These are phyloP conservation scores for Mobula birostris DNA, from an alignment of 2,113 vertebrate genomes.

Conservation along the genomic window DNA sequence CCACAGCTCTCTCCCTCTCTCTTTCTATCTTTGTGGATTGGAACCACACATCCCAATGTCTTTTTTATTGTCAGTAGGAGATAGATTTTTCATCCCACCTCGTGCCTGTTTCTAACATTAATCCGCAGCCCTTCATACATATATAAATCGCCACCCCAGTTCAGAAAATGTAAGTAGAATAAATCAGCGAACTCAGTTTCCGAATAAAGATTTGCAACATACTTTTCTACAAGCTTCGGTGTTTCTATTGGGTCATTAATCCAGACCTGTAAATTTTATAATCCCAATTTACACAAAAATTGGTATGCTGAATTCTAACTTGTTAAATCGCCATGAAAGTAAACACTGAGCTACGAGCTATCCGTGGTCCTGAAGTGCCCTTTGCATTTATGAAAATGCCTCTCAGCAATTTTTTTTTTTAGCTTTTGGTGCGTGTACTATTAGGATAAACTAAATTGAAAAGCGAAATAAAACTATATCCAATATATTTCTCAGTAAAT, in stretches of 20 bases:
- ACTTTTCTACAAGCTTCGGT: background rate
- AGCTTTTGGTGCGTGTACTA: no score
- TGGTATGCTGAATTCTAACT: background rate
- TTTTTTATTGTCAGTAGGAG: background rate
- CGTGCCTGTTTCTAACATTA: background rate
- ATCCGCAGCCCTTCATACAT: background rate
- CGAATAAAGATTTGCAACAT: no score
- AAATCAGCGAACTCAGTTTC: no score
- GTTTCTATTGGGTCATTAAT: background rate
- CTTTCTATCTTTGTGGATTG: background rate
- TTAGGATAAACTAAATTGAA: background rate
- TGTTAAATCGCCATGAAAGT: background rate
- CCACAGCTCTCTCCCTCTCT: background rate
- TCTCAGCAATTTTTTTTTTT: background rate
- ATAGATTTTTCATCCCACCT: background rate
- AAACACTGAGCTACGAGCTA: background rate
- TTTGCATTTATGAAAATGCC: background rate
- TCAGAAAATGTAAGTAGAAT: no score
- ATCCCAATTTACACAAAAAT: no score
- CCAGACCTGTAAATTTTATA: background rate
- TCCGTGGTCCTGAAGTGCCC: background rate
- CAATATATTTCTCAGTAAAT: background rate
- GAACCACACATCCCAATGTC: background rate
- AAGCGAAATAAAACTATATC: no score
- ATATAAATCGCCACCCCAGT: background rate